Evolutionary conservation across 2,797 vertebrate species (phyloP), one percentile per base, ranked within the genome.

Genomic region (Melanotaenia trifasciata): DNA sequence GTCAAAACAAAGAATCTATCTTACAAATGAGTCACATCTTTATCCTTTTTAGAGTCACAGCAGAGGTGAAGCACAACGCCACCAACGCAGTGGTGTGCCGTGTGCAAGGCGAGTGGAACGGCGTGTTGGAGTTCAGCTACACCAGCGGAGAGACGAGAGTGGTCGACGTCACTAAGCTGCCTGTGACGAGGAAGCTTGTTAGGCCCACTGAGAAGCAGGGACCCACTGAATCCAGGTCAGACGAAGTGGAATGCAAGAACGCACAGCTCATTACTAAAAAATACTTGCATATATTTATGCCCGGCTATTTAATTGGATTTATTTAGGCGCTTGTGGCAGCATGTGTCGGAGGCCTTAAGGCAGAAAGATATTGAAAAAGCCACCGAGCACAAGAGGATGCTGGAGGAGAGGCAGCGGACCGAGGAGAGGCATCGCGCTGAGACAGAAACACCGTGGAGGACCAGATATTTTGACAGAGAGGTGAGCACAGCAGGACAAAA

Each of bases 31-130:
- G 50, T 53, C 12, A 11, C 11, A 2, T 24, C 24, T 0, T 24
- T 6, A 0, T 0, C 28, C n/a, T 24, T 4, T 54, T 13, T 68
- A 99, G 98, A 89, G 97, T 99, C 40, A 98, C 96, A 0, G 98
- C 96, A 0, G 98, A 99, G 90, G 97, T 99, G 79, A 99, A 98
- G 90, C 97, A 99, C 92, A 98, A 97, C 74, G 0, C 79, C n/a
- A 96, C 94, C 2, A 98, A 96, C 64, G 94, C 94, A 0, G 96
- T 99, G 89, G 96, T 96, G 67, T 99, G 98, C 84, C 96, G 94
- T 5, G 96, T 98, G 33, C 98, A 99, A 84, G 98, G 98, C 0
- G 98, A 99, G 86, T 99, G 98, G 98, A 99, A 99, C 70, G 98
- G 97, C 0, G 14, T 92, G 1, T 90, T 99, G 16, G 98, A 99